Percentiles rank a stretch among this genome's conserved stretches.
These are phyloP conservation scores for Poecilia latipinna DNA, from an alignment of 2,113 vertebrate genomes.

Conservation along the genomic window DNA sequence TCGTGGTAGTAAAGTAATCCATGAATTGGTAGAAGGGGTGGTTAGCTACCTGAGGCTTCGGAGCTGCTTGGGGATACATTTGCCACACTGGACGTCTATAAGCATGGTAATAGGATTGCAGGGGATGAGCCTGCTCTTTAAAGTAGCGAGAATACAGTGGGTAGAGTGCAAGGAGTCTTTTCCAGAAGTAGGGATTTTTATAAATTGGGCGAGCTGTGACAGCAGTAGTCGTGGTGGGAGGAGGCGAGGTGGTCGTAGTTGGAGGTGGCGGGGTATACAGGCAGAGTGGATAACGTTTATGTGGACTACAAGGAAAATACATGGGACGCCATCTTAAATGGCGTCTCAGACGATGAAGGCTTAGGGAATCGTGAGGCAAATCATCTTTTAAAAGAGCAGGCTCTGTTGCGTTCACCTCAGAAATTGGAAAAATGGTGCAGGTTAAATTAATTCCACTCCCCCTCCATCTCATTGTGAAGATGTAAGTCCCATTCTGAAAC, in stretches of 20 bases:
- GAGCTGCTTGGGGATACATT: too few relatives aligned
- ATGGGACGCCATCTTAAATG: fast-evolving
- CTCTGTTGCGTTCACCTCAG: neutral
- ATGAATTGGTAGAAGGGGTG: neutral
- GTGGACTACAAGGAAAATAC: neutral
- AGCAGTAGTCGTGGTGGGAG: neutral
- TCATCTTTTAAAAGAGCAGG: neutral
- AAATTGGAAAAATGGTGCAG: conserved; percentile 16
- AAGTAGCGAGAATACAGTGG: neutral
- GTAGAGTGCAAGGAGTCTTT: neutral
- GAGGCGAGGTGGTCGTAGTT: neutral
- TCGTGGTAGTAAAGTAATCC: neutral
- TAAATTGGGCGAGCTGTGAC: neutral
- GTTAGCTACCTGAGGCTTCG: neutral
- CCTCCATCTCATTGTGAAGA: conserved; percentile 47
- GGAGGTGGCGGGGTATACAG: neutral
- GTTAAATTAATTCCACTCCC: conserved; percentile 21
- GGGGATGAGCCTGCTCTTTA: neutral
- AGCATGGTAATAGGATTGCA: too few relatives aligned
- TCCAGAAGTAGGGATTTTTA: neutral
- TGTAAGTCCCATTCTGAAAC: conserved; percentile 49
- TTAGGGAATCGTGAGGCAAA: neutral
- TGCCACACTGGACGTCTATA: neutral
- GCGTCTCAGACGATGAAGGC: neutral
- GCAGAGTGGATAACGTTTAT: neutral